A percentile compares a stretch with the other conserved stretches of the same genome.
Conservation (phyloP, 23 tunicate genomes). For the Halocynthia aurantium region DNA sequence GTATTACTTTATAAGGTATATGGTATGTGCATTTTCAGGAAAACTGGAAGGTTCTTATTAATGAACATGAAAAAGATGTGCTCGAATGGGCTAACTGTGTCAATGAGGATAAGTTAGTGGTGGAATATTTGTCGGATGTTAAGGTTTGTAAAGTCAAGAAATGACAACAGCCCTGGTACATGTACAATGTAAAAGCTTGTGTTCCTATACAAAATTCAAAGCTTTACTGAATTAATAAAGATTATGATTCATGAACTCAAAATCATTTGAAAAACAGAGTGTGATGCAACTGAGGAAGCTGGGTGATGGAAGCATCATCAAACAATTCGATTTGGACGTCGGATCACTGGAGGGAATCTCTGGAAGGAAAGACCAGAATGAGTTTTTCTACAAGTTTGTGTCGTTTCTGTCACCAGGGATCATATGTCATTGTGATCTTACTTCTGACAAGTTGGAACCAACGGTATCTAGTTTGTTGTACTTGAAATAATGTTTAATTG, state of each 20-base stretch:
- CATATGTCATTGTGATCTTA: constrained; percentile 76
- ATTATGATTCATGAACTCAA: no score
- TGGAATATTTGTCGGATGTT: constrained; percentile 78
- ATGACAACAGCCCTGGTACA: no score
- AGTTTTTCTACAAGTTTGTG: constrained; percentile 66
- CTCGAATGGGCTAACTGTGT: constrained; percentile 74
- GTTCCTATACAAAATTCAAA: no score
- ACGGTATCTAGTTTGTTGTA: constrained; percentile 21
- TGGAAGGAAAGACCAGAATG: constrained; percentile 50
- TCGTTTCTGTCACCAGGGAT: constrained; percentile 87
- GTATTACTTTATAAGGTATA: background rate
- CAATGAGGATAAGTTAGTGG: constrained; percentile 57
- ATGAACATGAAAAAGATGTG: constrained; percentile 68
- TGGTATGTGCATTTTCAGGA: constrained; percentile 28
- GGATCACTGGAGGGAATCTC: constrained; percentile 82
- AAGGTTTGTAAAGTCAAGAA: constrained; percentile 27
- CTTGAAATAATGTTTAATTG: background rate
- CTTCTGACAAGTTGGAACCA: constrained; percentile 29
- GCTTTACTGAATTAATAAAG: no score
- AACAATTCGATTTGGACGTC: constrained; percentile 69
- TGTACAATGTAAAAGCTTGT: no score
- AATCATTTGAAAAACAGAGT: no score
- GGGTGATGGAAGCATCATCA: constrained; percentile 43
- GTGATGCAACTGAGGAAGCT: constrained; percentile 72
- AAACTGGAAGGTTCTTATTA: constrained; percentile 62